Evolutionary conservation across 1,140 invertebrate genomes (phyloP).

Genomic region (Pseudomyrmex concolor): DNA sequence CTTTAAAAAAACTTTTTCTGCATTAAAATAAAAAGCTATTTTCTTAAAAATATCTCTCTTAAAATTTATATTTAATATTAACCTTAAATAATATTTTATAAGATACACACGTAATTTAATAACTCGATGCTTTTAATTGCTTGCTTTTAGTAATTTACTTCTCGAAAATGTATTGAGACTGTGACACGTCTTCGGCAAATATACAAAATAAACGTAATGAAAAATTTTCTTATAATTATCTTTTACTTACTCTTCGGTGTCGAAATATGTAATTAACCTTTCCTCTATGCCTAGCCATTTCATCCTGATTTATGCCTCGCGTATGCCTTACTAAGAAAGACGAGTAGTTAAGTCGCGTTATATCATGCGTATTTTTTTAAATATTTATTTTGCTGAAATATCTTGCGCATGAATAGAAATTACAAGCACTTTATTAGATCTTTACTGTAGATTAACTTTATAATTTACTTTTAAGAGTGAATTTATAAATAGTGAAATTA

Average conservation of each 20-base stretch:
- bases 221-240: slow-evolving; percentile 35
- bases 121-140: background rate
- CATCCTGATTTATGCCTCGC: slow-evolving; percentile 43
- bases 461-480: slow-evolving; percentile 59
- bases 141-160: background rate
- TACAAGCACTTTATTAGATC: slow-evolving; percentile 64
- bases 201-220: slow-evolving; percentile 36
- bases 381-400: slow-evolving; percentile 64
- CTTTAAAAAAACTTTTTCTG: background rate
- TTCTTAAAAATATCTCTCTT: background rate
- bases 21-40: background rate
- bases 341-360: slow-evolving; percentile 34
- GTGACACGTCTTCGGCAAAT: background rate
- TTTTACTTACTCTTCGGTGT: slow-evolving; percentile 27
- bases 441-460: slow-evolving; percentile 33
- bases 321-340: slow-evolving; percentile 46
- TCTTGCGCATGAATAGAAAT: slow-evolving; percentile 46
- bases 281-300: slow-evolving; percentile 28
- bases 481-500: slow-evolving; percentile 53
- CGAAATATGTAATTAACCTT: slow-evolving; percentile 56
- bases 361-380: slow-evolving; percentile 15
- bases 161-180: background rate
- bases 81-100: background rate
- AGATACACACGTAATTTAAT: slow-evolving; percentile 1
- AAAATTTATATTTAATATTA: background rate